Conservation (phyloP, 2,797 vertebrate genomes). For the Monodelphis domestica region DNA sequence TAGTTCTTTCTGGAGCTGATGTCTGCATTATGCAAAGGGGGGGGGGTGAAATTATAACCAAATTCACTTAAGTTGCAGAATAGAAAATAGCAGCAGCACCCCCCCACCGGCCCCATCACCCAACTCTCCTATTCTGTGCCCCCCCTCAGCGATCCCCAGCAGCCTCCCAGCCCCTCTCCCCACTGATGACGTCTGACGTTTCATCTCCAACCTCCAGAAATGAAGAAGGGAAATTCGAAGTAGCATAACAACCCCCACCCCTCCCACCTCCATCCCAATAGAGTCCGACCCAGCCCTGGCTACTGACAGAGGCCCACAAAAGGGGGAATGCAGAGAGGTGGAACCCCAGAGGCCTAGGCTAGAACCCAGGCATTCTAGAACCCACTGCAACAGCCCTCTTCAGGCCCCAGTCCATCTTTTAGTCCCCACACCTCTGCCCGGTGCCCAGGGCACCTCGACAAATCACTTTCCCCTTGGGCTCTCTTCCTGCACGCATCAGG, state of each 20-base stretch:
- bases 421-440: conserved; percentile 57
- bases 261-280: conserved; percentile 15
- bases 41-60: conserved; percentile 24
- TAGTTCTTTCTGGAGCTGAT: conserved; percentile 31
- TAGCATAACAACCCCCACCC: conserved; percentile 58
- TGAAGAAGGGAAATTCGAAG: conserved; percentile 76
- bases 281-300: conserved; percentile 31
- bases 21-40: conserved; percentile 26
- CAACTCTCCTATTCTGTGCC: conserved; percentile 51
- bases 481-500: conserved; percentile 57
- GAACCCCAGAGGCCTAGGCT: conserved; percentile 52
- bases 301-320: conserved; percentile 71
- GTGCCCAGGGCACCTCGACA: conserved; percentile 63
- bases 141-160: conserved; percentile 57
- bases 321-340: conserved; percentile 35
- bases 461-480: conserved; percentile 50
- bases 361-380: conserved; percentile 48
- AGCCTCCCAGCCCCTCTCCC: conserved; percentile 66
- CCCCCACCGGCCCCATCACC: conserved; percentile 47
- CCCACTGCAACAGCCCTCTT: conserved; percentile 61
- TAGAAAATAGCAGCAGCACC: background rate
- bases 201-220: conserved; percentile 73
- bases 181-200: conserved; percentile 76
- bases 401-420: conserved; percentile 60
- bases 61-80: conserved; percentile 27